phyloP scores from a whole-genome alignment of 2,888 invertebrate species.

The Acanthoscelides obtectus region DNA sequence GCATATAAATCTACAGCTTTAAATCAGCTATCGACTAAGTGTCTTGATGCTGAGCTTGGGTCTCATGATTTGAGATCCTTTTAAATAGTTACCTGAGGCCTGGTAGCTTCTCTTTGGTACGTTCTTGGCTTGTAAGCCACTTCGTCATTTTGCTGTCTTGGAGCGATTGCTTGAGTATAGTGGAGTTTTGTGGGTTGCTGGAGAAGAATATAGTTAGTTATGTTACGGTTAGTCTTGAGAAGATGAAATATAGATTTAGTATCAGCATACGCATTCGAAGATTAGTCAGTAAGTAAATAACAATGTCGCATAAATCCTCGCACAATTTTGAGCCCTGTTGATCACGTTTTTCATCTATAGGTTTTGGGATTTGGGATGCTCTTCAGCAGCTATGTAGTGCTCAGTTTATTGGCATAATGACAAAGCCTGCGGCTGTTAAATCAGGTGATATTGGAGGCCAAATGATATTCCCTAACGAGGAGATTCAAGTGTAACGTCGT shows the following conservation, averaged over 20 bases:
- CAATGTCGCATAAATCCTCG: no score
- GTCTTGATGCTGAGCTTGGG: neutral
- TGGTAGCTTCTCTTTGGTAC: conserved; percentile 23
- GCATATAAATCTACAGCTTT: no score
- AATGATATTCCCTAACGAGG: no score
- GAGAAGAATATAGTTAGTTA: neutral
- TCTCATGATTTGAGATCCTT: neutral
- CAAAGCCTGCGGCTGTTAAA: no score
- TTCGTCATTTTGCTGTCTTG: conserved; percentile 26
- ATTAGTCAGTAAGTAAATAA: neutral
- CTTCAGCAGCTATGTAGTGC: no score
- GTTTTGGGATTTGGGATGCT: no score
- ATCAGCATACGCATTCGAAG: neutral
- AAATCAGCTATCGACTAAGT: neutral
- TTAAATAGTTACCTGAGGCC: conserved; percentile 14
- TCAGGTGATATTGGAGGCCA: no score
- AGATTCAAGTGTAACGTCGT: no score
- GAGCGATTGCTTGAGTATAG: neutral
- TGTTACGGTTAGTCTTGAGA: neutral
- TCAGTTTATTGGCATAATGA: no score
- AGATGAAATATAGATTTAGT: neutral
- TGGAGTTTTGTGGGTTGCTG: neutral
- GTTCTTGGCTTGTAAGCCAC: conserved; percentile 35
- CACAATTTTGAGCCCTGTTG: no score
- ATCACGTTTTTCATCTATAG: no score